Base-by-base conservation (phyloP, 2,113 vertebrate species). In the Triplophysa tibetana region DNA sequence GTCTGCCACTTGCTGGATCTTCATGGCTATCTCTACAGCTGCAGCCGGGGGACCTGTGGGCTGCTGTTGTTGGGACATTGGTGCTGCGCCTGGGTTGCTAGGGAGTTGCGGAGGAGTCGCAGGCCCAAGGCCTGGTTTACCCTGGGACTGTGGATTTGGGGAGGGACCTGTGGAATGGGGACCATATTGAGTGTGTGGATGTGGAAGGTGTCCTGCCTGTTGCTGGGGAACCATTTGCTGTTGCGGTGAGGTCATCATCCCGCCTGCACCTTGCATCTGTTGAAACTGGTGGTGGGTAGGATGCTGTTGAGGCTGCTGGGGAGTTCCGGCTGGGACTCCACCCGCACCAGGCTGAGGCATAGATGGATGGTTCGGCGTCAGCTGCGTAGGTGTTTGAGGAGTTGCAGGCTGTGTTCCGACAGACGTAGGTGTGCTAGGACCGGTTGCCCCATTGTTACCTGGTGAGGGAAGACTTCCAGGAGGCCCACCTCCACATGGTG, bases 21-120 rank as follows among this genome's bases (percentile, higher is more conserved):
- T 97, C 95, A 98, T 95, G 7, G 98, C 97, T 75, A 98, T 97
- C 86, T 99, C 98, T 81, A 99, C 96, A 0, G 98, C 98, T n/a
- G 97, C 97, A 0, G 94, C 94, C n/a, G 98, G 98, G 33, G 98
- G 98, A 1, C 96, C 96, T 0, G 94, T 90, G 79, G 72, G 88
- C 84, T 26, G 89, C 83, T 89, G 90, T 58, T 81, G 83, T n/a
- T 92, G 85, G 60, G 76, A 52, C 85, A 82, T 8, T 65, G 50
- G 17, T 79, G 75, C 83, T 13, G 1, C 90, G 54, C 86, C 84
- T 62, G 58, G 94, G 89, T 81, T 92, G 88, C 50, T 88, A 33
- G 93, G 92, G 2, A 94, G 95, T n/a, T 90, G 70, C 87, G 96
- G 67, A 87, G 97, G 92, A 78, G 97, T 93, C 81, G 96, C 88